A percentile compares a stretch with the other conserved stretches of the same genome.
phyloP scores from a whole-genome alignment of 2,113 vertebrate species.

The Tyto alba region DNA sequence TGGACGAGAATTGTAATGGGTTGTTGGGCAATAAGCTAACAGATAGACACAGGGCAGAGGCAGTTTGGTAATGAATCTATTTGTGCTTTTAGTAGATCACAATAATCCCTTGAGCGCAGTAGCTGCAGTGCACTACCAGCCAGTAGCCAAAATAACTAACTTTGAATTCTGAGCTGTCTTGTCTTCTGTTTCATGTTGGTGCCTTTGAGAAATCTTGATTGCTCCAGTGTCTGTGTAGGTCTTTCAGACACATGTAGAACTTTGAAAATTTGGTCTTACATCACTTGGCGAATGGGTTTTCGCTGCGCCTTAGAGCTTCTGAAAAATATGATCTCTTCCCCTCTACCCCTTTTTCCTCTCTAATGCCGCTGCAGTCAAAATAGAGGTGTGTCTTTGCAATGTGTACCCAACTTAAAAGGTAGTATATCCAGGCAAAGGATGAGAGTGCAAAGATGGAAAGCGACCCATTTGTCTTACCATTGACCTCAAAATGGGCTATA shows the following conservation, averaged over 20 bases:
- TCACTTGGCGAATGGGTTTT: rapidly evolving
- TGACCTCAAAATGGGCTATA: neutral
- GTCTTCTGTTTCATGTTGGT: neutral
- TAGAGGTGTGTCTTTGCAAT: neutral
- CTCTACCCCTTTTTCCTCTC: neutral
- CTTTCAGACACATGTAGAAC: neutral
- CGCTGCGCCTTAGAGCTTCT: neutral
- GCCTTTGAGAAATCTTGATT: neutral
- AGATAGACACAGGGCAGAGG: neutral
- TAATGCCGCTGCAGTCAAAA: neutral
- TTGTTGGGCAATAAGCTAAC: neutral
- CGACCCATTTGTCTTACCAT: neutral
- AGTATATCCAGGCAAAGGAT: neutral
- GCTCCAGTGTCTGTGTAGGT: neutral
- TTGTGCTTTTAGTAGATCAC: neutral
- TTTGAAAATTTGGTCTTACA: neutral
- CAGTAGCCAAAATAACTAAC: neutral
- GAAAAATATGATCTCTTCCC: neutral
- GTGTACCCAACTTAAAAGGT: neutral
- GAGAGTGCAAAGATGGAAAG: neutral
- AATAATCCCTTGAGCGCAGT: neutral
- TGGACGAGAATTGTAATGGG: neutral
- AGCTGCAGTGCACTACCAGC: neutral
- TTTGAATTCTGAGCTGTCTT: neutral
- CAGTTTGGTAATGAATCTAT: neutral